Evolutionary conservation across 1,140 invertebrate genomes (phyloP).

Genomic region (Drosophila oshimai): DNA sequence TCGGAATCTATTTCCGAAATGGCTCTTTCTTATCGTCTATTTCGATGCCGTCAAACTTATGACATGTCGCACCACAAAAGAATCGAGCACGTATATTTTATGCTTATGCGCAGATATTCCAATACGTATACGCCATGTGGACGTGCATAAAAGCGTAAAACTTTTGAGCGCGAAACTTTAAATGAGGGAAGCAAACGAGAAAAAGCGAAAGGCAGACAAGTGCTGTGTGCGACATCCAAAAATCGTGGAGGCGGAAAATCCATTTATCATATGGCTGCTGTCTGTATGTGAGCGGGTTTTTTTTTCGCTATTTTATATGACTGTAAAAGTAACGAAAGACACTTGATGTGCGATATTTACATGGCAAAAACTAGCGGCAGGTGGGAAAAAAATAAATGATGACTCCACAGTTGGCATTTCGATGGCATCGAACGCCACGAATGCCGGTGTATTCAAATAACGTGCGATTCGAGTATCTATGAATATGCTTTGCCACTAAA

Average conservation of each 20-base stretch:
- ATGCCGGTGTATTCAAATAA: slow-evolving; percentile 24
- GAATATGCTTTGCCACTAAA: slow-evolving; percentile 5
- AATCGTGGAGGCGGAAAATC: slow-evolving; percentile 49
- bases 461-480: slow-evolving; percentile 9
- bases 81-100: slow-evolving; percentile 12
- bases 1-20: slow-evolving; percentile 1
- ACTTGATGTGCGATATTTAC: slow-evolving; percentile 37
- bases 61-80: background rate
- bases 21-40: slow-evolving; percentile 15
- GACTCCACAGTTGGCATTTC: slow-evolving; percentile 28
- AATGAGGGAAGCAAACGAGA: slow-evolving; percentile 19
- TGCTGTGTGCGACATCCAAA: slow-evolving; percentile 42
- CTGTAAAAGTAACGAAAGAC: slow-evolving; percentile 37
- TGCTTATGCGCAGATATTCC: slow-evolving; percentile 5
- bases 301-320: background rate
- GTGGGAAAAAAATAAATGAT: slow-evolving; percentile 30
- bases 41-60: slow-evolving; percentile 21
- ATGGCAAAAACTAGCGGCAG: slow-evolving; percentile 35
- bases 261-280: slow-evolving; percentile 51
- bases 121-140: slow-evolving; percentile 12
- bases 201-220: slow-evolving; percentile 10
- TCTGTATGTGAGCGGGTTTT: slow-evolving; percentile 15
- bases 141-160: slow-evolving; percentile 7
- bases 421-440: slow-evolving; percentile 1
- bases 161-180: slow-evolving; percentile 40